Base-by-base conservation (phyloP, 92 coral and sea anemone species). In the Porites rus region DNA sequence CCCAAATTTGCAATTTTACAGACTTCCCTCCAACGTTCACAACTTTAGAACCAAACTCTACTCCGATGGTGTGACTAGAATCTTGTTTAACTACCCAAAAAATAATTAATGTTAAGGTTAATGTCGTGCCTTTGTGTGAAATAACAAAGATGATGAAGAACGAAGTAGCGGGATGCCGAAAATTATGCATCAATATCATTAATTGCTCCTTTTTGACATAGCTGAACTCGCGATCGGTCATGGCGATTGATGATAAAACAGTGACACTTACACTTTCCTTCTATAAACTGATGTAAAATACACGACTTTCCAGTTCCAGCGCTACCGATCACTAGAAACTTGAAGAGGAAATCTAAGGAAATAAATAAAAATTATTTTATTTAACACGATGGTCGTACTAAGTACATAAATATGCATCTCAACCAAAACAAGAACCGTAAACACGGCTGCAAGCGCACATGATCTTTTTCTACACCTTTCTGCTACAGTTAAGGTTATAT, bases 271-370 rank as follows among this genome's bases (percentile, higher is more conserved):
- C 99, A 97, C 95, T 97, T 97, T 31, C 99, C 99, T 69, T 97
- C 99, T 38, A 97, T 97, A 80, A 97, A 97, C 91, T 97, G 99
- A 84, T 97, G 99, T 20, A 97, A 88, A 77, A 97, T 93, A 69
- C 99, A 97, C 53, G 97, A 93, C 80, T 97, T 97, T n/a, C 99
- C 99, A 20, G 99, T 95, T 43, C 99, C 99, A 84, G 99, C 99
- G 56, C 99, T 97, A 80, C 99, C 99, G 81, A 97, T 97, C 82
- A 97, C 99, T 72, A 97, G 83, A 84, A 97, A 97, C 91, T 97
- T 97, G 96, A 97, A 97, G 83, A 97, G 99, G 88, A 97, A 97
- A 90, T 97, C 99, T 97, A 75, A 31, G 84, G 46, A 38, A 38
- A 38, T 38, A 82, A 80, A 65, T 63, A 86, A 73, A 73, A 20